phyloP scores from a whole-genome alignment of 1,140 invertebrate species.

The Bicyclus anynana region DNA sequence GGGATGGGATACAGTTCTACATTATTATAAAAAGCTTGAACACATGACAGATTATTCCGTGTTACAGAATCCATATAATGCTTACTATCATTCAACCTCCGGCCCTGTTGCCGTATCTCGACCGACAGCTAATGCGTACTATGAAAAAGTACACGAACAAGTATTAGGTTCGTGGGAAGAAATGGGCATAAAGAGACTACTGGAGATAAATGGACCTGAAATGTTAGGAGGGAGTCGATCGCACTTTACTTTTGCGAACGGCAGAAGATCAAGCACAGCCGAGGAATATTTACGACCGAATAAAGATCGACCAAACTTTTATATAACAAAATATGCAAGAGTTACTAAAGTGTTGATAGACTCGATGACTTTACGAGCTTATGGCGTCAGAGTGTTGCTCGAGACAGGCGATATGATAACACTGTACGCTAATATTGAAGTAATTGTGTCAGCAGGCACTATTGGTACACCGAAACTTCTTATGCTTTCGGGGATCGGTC shows the following conservation, averaged over 20 bases:
- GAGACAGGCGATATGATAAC: slow-evolving; percentile 64
- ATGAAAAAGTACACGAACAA: slow-evolving; percentile 35
- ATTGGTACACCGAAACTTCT: slow-evolving; percentile 82
- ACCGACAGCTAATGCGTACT: slow-evolving; percentile 37
- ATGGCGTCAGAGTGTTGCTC: slow-evolving; percentile 79
- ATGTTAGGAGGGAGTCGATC: slow-evolving; percentile 43
- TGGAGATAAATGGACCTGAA: slow-evolving; percentile 57
- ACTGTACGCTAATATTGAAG: slow-evolving; percentile 69
- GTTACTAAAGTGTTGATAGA: slow-evolving; percentile 81
- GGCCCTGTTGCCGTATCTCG: slow-evolving; percentile 54
- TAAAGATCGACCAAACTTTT: slow-evolving; percentile 77
- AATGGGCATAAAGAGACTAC: slow-evolving; percentile 46
- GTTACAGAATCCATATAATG: slow-evolving; percentile 38
- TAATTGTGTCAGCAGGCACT: slow-evolving; percentile 84
- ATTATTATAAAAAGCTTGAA: slow-evolving; percentile 65
- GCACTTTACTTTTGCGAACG: slow-evolving; percentile 80
- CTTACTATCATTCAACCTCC: slow-evolving; percentile 44
- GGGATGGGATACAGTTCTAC: slow-evolving; percentile 84
- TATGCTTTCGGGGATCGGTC: slow-evolving; percentile 84
- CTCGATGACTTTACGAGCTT: slow-evolving; percentile 77
- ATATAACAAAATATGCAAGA: slow-evolving; percentile 48
- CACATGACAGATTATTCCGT: slow-evolving; percentile 49
- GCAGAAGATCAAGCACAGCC: slow-evolving; percentile 80
- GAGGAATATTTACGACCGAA: slow-evolving; percentile 79
- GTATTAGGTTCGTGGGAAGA: slow-evolving; percentile 48